Evolutionary conservation across 2,797 vertebrate genomes (phyloP).

Genomic region (Anas acuta): DNA sequence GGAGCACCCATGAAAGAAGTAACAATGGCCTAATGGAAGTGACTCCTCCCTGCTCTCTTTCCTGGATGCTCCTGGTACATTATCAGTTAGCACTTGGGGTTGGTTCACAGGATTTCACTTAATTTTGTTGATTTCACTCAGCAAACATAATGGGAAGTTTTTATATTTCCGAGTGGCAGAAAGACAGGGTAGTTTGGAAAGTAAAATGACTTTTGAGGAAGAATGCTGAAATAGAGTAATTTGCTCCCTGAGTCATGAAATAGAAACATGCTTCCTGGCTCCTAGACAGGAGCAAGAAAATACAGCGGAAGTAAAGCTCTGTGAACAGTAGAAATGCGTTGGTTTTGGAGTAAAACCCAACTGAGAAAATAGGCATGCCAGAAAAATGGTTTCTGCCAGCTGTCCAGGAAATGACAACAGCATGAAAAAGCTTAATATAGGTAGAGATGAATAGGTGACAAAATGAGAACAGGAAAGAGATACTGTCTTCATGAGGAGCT

Average conservation of each 20-base stretch:
- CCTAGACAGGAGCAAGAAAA: constrained; percentile 15
- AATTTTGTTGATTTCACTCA: neutral
- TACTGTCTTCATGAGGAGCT: neutral
- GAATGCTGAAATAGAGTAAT: neutral
- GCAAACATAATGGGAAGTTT: neutral
- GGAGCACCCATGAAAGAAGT: neutral
- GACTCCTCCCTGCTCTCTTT: neutral
- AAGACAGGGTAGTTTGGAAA: neutral
- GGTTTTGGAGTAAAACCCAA: constrained; percentile 29
- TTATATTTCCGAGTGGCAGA: neutral
- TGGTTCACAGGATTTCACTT: neutral
- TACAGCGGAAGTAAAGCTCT: neutral
- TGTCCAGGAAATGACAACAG: constrained; percentile 40
- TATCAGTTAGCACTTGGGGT: neutral
- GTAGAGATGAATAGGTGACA: constrained; percentile 18
- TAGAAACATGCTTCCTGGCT: constrained; percentile 22
- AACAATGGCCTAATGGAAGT: neutral
- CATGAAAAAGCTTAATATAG: constrained; percentile 10
- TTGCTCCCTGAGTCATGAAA: constrained; percentile 40
- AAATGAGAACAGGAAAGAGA: neutral
- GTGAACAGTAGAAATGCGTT: neutral
- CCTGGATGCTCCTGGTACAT: neutral
- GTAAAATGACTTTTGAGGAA: constrained; percentile 7
- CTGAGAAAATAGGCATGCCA: constrained; percentile 36
- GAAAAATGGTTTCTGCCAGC: constrained; percentile 31